These are phyloP conservation scores for Bruchidius siliquastri DNA, from an alignment of 2,888 invertebrate species.

Conservation along the genomic window DNA sequence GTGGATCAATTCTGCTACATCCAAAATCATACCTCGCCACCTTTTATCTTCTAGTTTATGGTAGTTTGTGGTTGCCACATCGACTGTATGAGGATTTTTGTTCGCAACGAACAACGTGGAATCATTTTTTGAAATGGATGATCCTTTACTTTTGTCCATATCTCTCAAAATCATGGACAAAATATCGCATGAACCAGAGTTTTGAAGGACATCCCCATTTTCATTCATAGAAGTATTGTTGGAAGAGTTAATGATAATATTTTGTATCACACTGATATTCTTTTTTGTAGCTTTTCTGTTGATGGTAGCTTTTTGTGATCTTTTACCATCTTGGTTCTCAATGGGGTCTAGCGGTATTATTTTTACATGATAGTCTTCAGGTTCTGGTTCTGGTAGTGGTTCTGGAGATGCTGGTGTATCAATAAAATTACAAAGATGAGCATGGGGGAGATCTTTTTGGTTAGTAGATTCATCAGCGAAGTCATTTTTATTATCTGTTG, in stretches of 20 bases:
- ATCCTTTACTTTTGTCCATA: background rate
- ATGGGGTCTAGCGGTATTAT: background rate
- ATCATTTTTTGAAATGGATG: too few species aligned
- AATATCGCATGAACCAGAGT: background rate
- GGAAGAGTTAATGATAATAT: constrained; percentile 18
- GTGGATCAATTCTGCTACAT: background rate
- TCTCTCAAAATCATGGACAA: background rate
- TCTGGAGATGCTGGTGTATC: background rate
- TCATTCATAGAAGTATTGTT: constrained; percentile 9
- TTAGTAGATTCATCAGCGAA: background rate
- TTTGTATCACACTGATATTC: constrained; percentile 20
- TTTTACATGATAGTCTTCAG: background rate
- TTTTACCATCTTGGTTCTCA: background rate
- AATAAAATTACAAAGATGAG: background rate
- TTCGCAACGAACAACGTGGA: background rate
- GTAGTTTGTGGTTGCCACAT: background rate
- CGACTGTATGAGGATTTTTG: background rate
- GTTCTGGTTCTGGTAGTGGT: background rate
- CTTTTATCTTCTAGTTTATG: background rate
- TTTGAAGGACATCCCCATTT: background rate
- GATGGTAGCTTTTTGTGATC: background rate
- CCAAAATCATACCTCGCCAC: background rate
- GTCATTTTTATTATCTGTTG: background rate
- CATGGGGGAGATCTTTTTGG: background rate
- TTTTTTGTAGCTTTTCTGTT: constrained; percentile 4